phyloP scores from a whole-genome alignment of 2,113 vertebrate genomes.

The Ranitomeya variabilis region DNA sequence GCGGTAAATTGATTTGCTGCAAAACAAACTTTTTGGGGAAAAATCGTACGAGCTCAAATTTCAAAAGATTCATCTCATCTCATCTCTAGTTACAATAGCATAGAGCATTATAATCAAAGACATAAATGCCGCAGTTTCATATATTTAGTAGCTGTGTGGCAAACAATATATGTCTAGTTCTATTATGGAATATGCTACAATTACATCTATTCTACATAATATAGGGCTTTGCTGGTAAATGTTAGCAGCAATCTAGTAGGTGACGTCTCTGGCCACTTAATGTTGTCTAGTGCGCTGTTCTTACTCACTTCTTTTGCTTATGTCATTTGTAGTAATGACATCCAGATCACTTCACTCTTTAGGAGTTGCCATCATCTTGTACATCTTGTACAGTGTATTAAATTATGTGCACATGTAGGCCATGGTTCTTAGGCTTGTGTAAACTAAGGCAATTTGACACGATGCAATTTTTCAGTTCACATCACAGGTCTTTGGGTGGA shows the following conservation, averaged over 20 bases:
- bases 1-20: too few relatives aligned
- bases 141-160: too few relatives aligned
- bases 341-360: neutral
- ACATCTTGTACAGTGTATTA: slow-evolving; percentile 3
- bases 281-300: neutral
- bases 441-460: slow-evolving; percentile 15
- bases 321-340: slow-evolving; percentile 27
- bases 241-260: neutral
- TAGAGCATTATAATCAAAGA: too few relatives aligned
- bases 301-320: neutral
- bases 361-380: neutral
- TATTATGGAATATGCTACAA: neutral
- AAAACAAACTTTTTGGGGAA: too few relatives aligned
- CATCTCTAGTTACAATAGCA: too few relatives aligned
- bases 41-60: too few relatives aligned
- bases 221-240: neutral
- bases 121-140: too few relatives aligned
- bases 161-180: neutral
- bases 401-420: slow-evolving; percentile 19
- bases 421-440: neutral
- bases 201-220: neutral
- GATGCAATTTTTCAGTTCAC: slow-evolving; percentile 9
- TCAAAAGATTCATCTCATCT: too few relatives aligned
- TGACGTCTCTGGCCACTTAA: slow-evolving; percentile 9
- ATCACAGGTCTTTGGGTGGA: neutral